Percentiles rank a stretch among this genome's conserved stretches.
phyloP scores from a whole-genome alignment of 2,113 vertebrate species.

The Leptocoma aspasia region DNA sequence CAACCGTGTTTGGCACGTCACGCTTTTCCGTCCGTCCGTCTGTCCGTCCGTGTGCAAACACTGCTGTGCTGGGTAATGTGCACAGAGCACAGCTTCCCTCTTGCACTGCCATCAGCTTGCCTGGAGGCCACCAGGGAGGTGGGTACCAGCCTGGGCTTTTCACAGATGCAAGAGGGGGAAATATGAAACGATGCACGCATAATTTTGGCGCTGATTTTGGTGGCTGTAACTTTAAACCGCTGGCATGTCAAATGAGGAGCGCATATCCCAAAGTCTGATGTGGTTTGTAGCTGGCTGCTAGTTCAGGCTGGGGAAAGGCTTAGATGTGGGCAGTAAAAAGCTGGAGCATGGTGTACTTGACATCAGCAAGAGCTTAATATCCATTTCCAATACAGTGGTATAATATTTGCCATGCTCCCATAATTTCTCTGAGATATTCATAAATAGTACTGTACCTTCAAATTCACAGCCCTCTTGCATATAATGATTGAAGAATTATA shows the following conservation, averaged over 20 bases:
- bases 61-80: neutral
- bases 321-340: neutral
- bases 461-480: neutral
- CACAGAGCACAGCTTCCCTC: neutral
- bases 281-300: neutral
- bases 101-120: neutral
- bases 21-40: rapidly evolving
- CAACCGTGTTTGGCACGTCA: neutral
- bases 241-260: neutral
- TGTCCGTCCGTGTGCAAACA: rapidly evolving
- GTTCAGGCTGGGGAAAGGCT: neutral
- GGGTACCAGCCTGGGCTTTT: neutral
- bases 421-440: neutral
- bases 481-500: neutral
- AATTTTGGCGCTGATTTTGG: neutral
- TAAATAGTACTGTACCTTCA: neutral
- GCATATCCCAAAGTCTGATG: neutral
- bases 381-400: neutral
- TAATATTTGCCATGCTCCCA: neutral
- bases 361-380: neutral
- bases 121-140: neutral
- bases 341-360: neutral
- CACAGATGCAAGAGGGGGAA: neutral
- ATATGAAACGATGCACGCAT: rapidly evolving
- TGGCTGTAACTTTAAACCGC: neutral